A percentile compares a stretch with the other conserved stretches of the same genome.
phyloP scores from a whole-genome alignment of 2,888 invertebrate species.

The Asteroscopus sphinx region DNA sequence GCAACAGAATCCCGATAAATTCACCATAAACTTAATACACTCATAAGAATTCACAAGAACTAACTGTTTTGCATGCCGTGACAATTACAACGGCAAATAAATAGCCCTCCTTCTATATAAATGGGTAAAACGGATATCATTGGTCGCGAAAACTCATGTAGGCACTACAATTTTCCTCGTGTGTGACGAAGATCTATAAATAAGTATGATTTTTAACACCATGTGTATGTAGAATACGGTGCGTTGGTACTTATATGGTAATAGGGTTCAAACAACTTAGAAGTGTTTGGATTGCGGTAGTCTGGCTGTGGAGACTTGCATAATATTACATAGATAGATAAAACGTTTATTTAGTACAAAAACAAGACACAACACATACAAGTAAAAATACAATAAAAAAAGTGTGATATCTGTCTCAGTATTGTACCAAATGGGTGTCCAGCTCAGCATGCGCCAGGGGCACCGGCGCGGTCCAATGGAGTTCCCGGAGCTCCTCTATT shows the following conservation, averaged over 20 bases:
- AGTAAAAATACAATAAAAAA: too few species aligned
- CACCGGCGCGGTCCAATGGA: too few species aligned
- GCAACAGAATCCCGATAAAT: not conserved
- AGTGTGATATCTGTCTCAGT: too few species aligned
- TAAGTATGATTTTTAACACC: slow-evolving; percentile 60
- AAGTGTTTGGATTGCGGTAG: slow-evolving; percentile 21
- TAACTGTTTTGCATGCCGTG: slow-evolving; percentile 33
- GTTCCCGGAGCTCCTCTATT: too few species aligned
- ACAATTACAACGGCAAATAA: slow-evolving; percentile 30
- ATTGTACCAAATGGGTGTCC: too few species aligned
- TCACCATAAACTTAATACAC: slow-evolving; percentile 9
- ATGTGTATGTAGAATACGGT: slow-evolving; percentile 11
- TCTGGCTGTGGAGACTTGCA: not conserved
- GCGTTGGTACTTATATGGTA: slow-evolving; percentile 26
- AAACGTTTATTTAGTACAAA: too few species aligned
- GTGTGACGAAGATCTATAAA: slow-evolving; percentile 63
- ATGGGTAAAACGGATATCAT: slow-evolving; percentile 25
- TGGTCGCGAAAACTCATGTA: slow-evolving; percentile 46
- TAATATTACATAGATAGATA: too few species aligned
- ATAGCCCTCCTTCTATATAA: slow-evolving; percentile 13
- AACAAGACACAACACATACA: too few species aligned
- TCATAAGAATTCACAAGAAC: slow-evolving; percentile 11
- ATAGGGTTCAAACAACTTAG: slow-evolving; percentile 46
- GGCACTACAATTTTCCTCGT: slow-evolving; percentile 60
- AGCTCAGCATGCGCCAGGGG: too few species aligned